These are phyloP conservation scores for Cancer borealis DNA, from an alignment of 2,888 invertebrate genomes.

Conservation along the genomic window DNA sequence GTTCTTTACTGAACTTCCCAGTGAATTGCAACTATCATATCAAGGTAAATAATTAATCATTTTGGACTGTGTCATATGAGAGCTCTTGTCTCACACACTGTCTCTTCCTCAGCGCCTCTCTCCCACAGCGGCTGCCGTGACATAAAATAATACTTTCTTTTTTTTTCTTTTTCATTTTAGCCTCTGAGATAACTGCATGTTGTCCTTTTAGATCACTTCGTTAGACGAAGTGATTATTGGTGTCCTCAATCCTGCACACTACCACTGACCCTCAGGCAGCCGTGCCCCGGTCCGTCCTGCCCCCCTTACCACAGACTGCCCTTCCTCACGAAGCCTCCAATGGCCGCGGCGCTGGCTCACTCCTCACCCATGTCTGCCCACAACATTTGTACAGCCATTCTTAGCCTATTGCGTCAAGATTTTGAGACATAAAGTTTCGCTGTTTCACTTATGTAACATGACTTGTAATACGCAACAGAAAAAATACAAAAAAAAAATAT, in stretches of 20 bases:
- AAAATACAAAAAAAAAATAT: not conserved
- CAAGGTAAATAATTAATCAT: slow-evolving; percentile 52
- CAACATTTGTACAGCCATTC: not conserved
- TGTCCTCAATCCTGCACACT: not conserved
- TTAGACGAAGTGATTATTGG: slow-evolving; percentile 38
- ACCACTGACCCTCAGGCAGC: not conserved
- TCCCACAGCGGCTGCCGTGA: slow-evolving; percentile 59
- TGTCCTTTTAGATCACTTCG: slow-evolving; percentile 11
- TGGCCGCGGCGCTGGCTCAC: slow-evolving; percentile 25
- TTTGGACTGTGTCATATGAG: slow-evolving; percentile 35
- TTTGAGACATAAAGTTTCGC: not conserved
- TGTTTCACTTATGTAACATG: not conserved
- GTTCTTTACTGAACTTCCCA: slow-evolving; percentile 9
- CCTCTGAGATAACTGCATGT: slow-evolving; percentile 52
- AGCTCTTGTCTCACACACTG: slow-evolving; percentile 42
- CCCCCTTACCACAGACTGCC: not conserved
- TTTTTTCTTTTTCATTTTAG: slow-evolving; percentile 46
- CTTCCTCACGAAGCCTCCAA: not conserved
- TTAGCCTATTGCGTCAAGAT: not conserved
- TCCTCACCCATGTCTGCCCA: not conserved
- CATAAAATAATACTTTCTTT: slow-evolving; percentile 42
- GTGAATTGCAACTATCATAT: slow-evolving; percentile 58
- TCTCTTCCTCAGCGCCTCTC: slow-evolving; percentile 42
- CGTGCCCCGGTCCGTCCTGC: not conserved
- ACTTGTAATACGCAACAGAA: not conserved